Conservation (phyloP, 2,888 invertebrate species). For the Horisme vitalbata region DNA sequence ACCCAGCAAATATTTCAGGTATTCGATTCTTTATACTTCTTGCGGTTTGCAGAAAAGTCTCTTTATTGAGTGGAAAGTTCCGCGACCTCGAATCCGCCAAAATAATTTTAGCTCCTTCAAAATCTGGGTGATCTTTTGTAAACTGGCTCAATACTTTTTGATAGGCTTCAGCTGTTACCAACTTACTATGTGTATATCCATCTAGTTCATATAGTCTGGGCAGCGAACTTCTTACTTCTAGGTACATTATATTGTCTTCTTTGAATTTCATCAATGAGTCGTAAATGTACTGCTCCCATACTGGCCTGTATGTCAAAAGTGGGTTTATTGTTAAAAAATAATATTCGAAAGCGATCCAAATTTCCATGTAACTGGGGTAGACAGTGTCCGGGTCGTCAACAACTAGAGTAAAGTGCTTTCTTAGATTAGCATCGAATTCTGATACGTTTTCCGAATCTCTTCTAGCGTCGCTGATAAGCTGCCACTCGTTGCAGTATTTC, state of each 20-base stretch:
- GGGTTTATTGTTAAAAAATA: conserved; percentile 81
- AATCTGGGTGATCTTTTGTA: conserved; percentile 83
- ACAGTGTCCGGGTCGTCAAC: conserved; percentile 67
- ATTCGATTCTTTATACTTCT: conserved; percentile 69
- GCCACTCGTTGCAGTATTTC: conserved; percentile 61
- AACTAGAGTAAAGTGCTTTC: conserved; percentile 80
- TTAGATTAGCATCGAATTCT: conserved; percentile 78
- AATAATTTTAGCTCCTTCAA: conserved; percentile 86
- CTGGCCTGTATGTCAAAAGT: conserved; percentile 84
- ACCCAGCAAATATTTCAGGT: conserved; percentile 88
- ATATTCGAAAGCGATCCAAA: conserved; percentile 83
- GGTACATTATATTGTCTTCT: conserved; percentile 87
- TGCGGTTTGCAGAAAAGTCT: conserved; percentile 67
- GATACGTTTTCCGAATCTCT: conserved; percentile 57
- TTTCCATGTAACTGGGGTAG: conserved; percentile 79
- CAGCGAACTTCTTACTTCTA: conserved; percentile 86
- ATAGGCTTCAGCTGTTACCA: conserved; percentile 83
- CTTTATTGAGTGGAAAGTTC: conserved; percentile 66
- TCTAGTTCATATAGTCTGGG: conserved; percentile 86
- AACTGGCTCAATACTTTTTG: conserved; percentile 83
- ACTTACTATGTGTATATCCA: conserved; percentile 78
- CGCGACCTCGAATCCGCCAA: conserved; percentile 86
- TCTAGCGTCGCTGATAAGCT: conserved; percentile 69
- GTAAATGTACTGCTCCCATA: conserved; percentile 86
- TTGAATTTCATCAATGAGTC: conserved; percentile 84